A percentile compares a stretch with the other conserved stretches of the same genome.
phyloP scores from a whole-genome alignment of 2,113 vertebrate species.

The Lucifuga dentata region DNA sequence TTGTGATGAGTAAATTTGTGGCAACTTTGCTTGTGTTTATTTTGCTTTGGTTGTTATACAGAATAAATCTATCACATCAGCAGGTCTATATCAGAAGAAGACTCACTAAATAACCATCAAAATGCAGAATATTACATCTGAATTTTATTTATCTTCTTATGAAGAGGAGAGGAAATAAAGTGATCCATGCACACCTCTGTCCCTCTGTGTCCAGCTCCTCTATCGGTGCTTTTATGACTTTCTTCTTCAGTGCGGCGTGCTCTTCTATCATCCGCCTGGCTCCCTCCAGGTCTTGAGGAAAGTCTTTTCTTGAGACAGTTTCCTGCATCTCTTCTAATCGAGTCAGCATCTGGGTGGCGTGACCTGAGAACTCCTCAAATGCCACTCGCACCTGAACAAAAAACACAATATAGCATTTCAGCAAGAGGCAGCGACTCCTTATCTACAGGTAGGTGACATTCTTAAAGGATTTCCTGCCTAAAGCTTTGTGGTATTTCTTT shows the following conservation, averaged over 20 bases:
- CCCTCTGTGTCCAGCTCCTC: conserved; percentile 98
- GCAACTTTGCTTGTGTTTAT: too few relatives aligned
- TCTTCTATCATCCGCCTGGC: conserved; percentile 97
- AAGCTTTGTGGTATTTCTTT: too few relatives aligned
- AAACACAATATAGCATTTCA: not conserved
- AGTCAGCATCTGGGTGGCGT: conserved; percentile 94
- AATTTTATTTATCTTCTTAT: too few relatives aligned
- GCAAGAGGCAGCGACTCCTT: too few relatives aligned
- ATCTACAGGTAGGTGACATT: too few relatives aligned
- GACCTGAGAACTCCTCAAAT: conserved; percentile 97
- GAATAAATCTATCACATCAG: too few relatives aligned
- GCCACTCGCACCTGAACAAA: conserved; percentile 89
- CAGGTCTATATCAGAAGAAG: too few relatives aligned
- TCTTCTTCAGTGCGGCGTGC: conserved; percentile 95
- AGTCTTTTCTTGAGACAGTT: conserved; percentile 93
- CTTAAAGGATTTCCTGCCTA: too few relatives aligned
- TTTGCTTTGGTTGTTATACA: too few relatives aligned
- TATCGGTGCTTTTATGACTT: conserved; percentile 97
- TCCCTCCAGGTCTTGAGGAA: conserved; percentile 96
- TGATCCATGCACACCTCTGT: conserved; percentile 79
- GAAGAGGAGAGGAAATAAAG: too few relatives aligned
- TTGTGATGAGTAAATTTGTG: not conserved
- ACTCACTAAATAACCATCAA: too few relatives aligned
- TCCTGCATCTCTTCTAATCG: conserved; percentile 97
- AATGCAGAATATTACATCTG: too few relatives aligned